Percentiles rank a stretch among this genome's conserved stretches.
phyloP scores from a whole-genome alignment of 1,140 invertebrate species.

The Neodiprion pinetum region DNA sequence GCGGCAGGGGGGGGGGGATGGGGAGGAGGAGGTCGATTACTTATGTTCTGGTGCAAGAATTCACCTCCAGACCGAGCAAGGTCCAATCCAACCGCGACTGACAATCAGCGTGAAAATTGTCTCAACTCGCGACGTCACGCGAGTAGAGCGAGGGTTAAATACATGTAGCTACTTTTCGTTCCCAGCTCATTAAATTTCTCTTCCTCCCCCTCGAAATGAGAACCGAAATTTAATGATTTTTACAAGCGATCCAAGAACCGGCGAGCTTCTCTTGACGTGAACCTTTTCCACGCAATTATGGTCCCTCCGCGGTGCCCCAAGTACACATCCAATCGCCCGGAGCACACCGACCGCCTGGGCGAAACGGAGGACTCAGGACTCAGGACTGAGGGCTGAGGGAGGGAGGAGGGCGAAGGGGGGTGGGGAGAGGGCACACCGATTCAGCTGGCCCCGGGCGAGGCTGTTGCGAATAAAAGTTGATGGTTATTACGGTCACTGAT shows the following conservation, averaged over 20 bases:
- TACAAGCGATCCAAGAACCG: not conserved
- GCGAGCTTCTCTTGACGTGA: not conserved
- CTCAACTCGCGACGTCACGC: no score
- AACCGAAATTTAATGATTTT: not conserved
- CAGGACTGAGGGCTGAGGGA: not conserved
- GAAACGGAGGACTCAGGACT: no score
- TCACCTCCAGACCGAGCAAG: no score
- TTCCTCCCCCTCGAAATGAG: no score
- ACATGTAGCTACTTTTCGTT: no score
- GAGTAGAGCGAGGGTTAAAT: no score
- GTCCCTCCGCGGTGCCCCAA: not conserved
- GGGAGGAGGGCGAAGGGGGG: not conserved
- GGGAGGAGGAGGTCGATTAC: no score
- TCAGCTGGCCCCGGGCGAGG: constrained; percentile 14
- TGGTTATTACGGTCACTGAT: constrained; percentile 21
- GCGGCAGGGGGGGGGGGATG: no score
- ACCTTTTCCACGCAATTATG: constrained; percentile 1
- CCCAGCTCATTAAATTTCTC: no score
- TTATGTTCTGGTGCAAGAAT: no score
- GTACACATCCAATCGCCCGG: constrained; percentile 6
- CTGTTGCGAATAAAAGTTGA: constrained; percentile 25
- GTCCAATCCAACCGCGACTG: no score
- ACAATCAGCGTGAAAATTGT: no score
- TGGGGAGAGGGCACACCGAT: not conserved
- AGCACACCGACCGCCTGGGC: not conserved